Evolutionary conservation across 2,888 invertebrate genomes (phyloP).

Genomic region (Gymnosoma rotundatum): DNA sequence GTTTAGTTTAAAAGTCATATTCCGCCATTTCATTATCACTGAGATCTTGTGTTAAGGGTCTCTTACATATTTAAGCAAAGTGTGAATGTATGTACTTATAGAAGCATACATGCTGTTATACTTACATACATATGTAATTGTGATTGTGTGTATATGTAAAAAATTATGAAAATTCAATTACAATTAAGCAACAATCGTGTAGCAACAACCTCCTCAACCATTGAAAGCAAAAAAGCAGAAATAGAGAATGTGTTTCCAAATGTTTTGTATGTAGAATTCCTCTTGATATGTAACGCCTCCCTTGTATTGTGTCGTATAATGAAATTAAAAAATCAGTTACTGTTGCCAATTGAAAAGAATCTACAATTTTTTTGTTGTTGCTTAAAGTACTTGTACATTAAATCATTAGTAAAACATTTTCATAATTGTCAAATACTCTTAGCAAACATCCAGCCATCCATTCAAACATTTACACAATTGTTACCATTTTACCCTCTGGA

Average conservation of each 20-base stretch:
- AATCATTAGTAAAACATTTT: conserved; percentile 70
- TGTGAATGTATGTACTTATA: background rate
- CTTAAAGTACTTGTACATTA: conserved; percentile 64
- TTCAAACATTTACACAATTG: conserved; percentile 39
- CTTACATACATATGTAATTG: background rate
- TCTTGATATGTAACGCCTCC: conserved; percentile 59
- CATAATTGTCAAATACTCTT: conserved; percentile 65
- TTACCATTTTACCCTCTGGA: conserved; percentile 62
- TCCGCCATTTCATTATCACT: conserved; percentile 65
- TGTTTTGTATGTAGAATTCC: conserved; percentile 34
- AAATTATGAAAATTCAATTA: conserved; percentile 69
- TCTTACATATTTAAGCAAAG: conserved; percentile 12
- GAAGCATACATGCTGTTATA: background rate
- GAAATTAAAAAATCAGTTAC: conserved; percentile 81
- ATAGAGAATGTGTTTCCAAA: conserved; percentile 51
- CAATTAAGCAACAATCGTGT: conserved; percentile 58
- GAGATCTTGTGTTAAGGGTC: conserved; percentile 58
- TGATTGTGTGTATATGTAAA: conserved; percentile 1
- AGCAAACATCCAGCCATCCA: conserved; percentile 26
- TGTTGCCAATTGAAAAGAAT: conserved; percentile 75
- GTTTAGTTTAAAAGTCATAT: conserved; percentile 63
- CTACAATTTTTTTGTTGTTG: conserved; percentile 9
- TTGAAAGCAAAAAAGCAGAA: conserved; percentile 1
- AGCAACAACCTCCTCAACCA: conserved; percentile 25
- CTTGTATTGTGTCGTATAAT: conserved; percentile 78